Conservation (phyloP, 1,140 invertebrate species). For the Dinoponera quadriceps region DNA sequence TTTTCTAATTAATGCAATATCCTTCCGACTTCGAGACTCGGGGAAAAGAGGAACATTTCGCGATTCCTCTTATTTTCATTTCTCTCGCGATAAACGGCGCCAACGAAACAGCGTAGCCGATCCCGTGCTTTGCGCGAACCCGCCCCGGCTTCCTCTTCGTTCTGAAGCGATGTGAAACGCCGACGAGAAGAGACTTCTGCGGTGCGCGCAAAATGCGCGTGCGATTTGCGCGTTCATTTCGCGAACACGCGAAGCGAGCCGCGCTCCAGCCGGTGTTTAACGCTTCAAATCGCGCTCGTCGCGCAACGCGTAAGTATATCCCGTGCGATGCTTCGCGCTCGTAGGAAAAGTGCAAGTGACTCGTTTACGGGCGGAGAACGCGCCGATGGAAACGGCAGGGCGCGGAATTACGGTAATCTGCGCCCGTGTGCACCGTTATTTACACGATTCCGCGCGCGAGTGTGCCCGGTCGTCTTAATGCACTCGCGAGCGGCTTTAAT, state of each 20-base stretch:
- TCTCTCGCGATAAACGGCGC: too few species aligned
- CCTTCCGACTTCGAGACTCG: too few species aligned
- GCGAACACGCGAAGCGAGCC: background rate
- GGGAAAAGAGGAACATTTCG: too few species aligned
- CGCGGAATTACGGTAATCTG: background rate
- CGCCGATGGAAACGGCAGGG: background rate
- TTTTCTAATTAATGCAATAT: too few species aligned
- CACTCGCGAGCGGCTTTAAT: slow-evolving; percentile 11
- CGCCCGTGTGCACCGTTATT: background rate
- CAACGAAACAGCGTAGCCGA: too few species aligned
- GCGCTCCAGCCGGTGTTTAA: background rate
- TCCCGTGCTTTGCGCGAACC: too few species aligned
- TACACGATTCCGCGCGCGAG: slow-evolving; percentile 21
- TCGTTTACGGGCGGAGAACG: background rate
- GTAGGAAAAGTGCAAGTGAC: background rate
- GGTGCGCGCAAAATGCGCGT: background rate
- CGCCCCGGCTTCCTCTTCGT: background rate
- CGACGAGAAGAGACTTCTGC: background rate
- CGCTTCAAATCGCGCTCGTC: background rate
- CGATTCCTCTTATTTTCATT: too few species aligned
- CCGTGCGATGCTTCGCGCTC: background rate
- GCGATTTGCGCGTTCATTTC: background rate
- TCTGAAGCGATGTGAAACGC: background rate
- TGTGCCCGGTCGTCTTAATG: slow-evolving; percentile 20
- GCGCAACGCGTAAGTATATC: background rate